Evolutionary conservation across 2,888 invertebrate genomes (phyloP).

Genomic region (Leptopterna dolabrata): DNA sequence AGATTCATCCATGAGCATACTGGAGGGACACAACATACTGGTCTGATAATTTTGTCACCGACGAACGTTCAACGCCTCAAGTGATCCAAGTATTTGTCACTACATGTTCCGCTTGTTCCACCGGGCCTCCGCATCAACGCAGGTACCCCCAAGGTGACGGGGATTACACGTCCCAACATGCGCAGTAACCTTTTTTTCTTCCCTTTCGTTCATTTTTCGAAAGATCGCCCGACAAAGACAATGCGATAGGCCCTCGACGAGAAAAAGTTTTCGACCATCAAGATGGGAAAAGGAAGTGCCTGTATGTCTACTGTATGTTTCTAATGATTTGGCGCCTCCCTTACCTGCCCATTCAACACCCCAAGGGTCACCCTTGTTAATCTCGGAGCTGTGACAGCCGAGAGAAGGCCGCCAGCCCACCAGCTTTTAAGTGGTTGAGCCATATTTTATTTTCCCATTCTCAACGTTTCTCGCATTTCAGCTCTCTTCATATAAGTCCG

Average conservation of each 20-base stretch:
- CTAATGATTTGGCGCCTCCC: background rate
- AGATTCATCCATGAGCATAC: no score
- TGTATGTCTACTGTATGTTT: background rate
- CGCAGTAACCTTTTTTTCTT: background rate
- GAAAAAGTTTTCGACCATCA: background rate
- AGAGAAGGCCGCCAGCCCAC: background rate
- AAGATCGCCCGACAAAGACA: background rate
- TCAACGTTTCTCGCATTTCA: constrained; percentile 26
- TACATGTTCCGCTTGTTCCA: no score
- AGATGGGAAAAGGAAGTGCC: background rate
- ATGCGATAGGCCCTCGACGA: background rate
- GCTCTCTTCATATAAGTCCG: background rate
- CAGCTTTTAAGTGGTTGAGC: constrained; percentile 20
- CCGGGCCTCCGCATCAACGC: no score
- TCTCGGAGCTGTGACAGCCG: background rate
- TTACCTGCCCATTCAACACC: constrained; percentile 7
- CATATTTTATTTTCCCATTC: constrained; percentile 41
- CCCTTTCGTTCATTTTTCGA: background rate
- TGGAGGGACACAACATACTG: no score
- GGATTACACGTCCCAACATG: background rate
- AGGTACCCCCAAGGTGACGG: background rate
- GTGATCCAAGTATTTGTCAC: no score
- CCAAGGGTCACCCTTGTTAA: constrained; percentile 11
- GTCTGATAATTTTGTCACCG: no score
- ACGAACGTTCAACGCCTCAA: no score